Base-by-base conservation (phyloP, 2,113 vertebrate species). In the Labrus mixtus region DNA sequence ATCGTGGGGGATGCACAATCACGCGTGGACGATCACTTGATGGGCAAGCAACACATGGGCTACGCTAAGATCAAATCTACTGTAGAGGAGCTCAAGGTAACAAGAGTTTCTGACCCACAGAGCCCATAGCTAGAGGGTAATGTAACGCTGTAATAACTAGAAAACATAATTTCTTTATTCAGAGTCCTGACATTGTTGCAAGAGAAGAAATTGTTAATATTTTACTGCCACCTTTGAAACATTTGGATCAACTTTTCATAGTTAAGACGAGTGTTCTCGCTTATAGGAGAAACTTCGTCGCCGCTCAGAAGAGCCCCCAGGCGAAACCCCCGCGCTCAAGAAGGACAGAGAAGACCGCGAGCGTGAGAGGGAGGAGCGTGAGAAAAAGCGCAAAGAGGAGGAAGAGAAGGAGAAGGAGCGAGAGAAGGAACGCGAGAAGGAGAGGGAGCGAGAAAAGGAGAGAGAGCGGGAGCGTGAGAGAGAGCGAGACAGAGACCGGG, bases 11-110 rank as follows among this genome's bases (percentile, higher is more conserved):
- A 99, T 62, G 97, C 98, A 51, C 98, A 99, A 89, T 99, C 98
- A 78, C 91, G 98, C 51, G 98, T 99, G 85, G 98, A 99, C 43
- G 98, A 99, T 88, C 98, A 99, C 87, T 94, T 99, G 88, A 99
- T 99, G 98, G 98, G 98, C 83, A 99, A 99, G 80, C 98, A 99
- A 77, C 98, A 99, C 92, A 99, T 99, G 98, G 98, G 98, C 79
- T 99, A 99, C 45, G 98, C 98, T 87, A 99, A 99, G 94, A 99
- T 99, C 90, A 99, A 99, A 93, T 96, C 96, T 79, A 99, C 98
- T 33, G 97, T 99, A 69, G 97, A 99, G 91, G 98, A 99, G 87
- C 94, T 99, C 73, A 99, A 99, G 95, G 98, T 99, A 91, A 94
- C 9, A 3, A 10, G 13, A 33, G 70, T 22, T 58, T 16, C 17